Evolutionary conservation across 1,140 invertebrate species (phyloP).

Genomic region (Macrocentrus cingulum): DNA sequence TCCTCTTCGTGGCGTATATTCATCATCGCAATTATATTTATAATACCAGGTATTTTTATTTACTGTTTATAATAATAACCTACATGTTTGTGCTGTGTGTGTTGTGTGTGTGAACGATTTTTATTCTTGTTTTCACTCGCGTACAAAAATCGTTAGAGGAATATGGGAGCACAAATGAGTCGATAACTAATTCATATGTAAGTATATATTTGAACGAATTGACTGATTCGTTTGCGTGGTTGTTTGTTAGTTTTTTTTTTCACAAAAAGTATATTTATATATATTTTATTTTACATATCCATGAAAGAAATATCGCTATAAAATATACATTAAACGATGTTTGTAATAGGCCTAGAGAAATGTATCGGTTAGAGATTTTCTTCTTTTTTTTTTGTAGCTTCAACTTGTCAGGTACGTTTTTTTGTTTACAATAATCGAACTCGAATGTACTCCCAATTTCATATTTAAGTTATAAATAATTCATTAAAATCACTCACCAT

Average conservation of each 20-base stretch:
- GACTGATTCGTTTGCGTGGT: constrained; percentile 8
- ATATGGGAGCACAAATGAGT: constrained; percentile 24
- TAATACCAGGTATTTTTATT: too few relatives aligned
- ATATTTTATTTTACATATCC: not conserved
- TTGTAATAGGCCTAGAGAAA: not conserved
- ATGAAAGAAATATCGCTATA: too few relatives aligned
- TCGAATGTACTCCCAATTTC: constrained; percentile 22
- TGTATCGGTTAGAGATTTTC: not conserved
- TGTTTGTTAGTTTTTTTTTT: not conserved
- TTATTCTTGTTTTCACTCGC: constrained; percentile 18
- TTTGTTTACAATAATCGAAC: constrained; percentile 15
- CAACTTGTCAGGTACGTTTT: not conserved
- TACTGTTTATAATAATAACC: too few relatives aligned
- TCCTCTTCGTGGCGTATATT: too few relatives aligned
- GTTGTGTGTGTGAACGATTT: constrained; percentile 11
- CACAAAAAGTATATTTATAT: not conserved
- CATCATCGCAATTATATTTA: too few relatives aligned
- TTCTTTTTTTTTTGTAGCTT: not conserved
- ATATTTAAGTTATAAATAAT: too few relatives aligned
- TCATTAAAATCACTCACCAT: constrained; percentile 1
- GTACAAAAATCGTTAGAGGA: constrained; percentile 20
- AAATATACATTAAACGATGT: not conserved
- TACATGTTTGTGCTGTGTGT: too few relatives aligned
- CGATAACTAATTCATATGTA: constrained; percentile 14
- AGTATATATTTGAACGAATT: not conserved